A percentile compares a stretch with the other conserved stretches of the same genome.
Evolutionary conservation across 1,140 invertebrate species (phyloP).

Genomic region (Eumaeus atala): DNA sequence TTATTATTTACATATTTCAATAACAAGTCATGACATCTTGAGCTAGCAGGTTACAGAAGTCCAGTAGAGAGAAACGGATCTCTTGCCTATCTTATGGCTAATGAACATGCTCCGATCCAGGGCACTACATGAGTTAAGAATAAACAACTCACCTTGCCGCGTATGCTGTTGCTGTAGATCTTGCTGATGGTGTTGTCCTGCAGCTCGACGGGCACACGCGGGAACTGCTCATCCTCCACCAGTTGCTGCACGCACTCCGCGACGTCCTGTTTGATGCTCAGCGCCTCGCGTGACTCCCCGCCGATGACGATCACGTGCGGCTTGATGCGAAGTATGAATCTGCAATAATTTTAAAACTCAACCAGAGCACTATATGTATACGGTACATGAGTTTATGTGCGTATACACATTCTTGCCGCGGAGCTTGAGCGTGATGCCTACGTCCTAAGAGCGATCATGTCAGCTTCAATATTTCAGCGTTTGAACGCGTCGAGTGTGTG

Average conservation of each 20-base stretch:
- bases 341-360: constrained; percentile 55
- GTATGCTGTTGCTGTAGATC: constrained; percentile 93
- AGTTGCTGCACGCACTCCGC: constrained; percentile 84
- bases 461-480: too few relatives aligned
- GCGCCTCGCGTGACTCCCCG: constrained; percentile 91
- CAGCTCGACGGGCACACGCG: constrained; percentile 91
- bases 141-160: constrained; percentile 78
- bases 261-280: constrained; percentile 90
- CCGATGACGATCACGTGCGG: constrained; percentile 95
- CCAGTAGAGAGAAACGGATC: too few relatives aligned
- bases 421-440: too few relatives aligned
- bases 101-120: too few relatives aligned
- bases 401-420: too few relatives aligned
- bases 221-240: constrained; percentile 90
- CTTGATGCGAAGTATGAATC: constrained; percentile 93
- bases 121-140: too few relatives aligned
- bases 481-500: neutral
- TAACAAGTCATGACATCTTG: too few relatives aligned
- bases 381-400: too few relatives aligned
- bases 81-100: too few relatives aligned
- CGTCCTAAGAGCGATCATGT: too few relatives aligned
- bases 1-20: neutral
- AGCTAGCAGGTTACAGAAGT: too few relatives aligned
- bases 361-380: too few relatives aligned
- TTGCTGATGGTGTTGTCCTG: constrained; percentile 94